Conservation (phyloP, 2,797 vertebrate genomes). For the Syngnathus acus region DNA sequence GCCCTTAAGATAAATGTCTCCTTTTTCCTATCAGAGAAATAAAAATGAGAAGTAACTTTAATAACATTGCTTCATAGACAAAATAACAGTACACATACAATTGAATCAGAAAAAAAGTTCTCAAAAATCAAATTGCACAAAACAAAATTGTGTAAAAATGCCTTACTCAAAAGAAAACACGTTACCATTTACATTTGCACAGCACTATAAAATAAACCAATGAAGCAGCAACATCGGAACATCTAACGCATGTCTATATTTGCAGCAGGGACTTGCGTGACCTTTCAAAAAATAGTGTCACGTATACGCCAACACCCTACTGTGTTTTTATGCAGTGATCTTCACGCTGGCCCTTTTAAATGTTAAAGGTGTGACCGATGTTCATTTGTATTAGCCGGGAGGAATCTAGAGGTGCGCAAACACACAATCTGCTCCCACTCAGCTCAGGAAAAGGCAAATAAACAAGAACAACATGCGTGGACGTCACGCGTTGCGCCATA, state of each 20-base stretch:
- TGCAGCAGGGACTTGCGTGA: constrained; percentile 29
- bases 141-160: too few relatives aligned
- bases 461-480: constrained; percentile 9
- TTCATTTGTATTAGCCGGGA: constrained; percentile 33
- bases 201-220: too few relatives aligned
- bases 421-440: constrained; percentile 6
- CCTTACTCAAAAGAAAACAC: too few relatives aligned
- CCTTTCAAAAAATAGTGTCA: constrained; percentile 45
- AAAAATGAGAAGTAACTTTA: not conserved
- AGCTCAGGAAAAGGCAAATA: constrained; percentile 1
- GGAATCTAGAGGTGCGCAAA: constrained; percentile 37
- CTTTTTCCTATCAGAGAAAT: not conserved
- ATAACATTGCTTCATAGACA: too few relatives aligned
- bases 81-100: too few relatives aligned
- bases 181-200: too few relatives aligned
- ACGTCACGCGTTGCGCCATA: constrained; percentile 37
- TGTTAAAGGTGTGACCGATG: constrained; percentile 60
- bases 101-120: too few relatives aligned
- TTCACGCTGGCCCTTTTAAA: constrained; percentile 59
- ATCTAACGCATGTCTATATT: not conserved
- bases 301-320: constrained; percentile 26
- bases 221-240: not conserved
- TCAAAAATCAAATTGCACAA: too few relatives aligned
- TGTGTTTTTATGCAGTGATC: constrained; percentile 60
- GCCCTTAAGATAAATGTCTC: not conserved